phyloP scores from a whole-genome alignment of 2,888 invertebrate genomes.

The Drosophila paramelanica region DNA sequence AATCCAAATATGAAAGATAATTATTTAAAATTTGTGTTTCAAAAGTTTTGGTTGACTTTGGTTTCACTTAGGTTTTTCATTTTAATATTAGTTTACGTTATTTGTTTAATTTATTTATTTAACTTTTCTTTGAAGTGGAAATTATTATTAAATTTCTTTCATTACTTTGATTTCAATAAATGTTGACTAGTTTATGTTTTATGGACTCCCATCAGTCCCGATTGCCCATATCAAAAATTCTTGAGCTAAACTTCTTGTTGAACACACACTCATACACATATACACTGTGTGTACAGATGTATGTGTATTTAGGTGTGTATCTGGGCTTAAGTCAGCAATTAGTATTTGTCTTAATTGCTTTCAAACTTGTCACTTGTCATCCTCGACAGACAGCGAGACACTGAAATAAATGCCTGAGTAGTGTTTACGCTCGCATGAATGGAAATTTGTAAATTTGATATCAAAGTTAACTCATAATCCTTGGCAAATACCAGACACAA shows the following conservation, averaged over 20 bases:
- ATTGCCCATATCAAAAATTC: slow-evolving; percentile 15
- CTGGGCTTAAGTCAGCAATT: slow-evolving; percentile 50
- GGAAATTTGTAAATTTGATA: slow-evolving; percentile 59
- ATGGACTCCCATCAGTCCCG: background rate
- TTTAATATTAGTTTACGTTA: background rate
- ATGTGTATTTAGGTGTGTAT: slow-evolving; percentile 1
- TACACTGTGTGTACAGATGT: background rate
- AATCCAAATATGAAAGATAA: too few species aligned
- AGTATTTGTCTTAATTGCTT: slow-evolving; percentile 60
- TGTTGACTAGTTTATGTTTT: background rate
- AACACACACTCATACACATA: background rate
- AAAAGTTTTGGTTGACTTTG: too few species aligned
- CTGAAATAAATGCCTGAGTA: slow-evolving; percentile 40
- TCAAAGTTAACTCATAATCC: slow-evolving; percentile 63
- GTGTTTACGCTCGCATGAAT: slow-evolving; percentile 37
- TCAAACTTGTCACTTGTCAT: slow-evolving; percentile 52
- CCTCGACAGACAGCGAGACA: slow-evolving; percentile 22
- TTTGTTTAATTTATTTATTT: background rate
- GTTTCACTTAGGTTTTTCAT: too few species aligned
- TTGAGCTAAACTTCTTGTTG: slow-evolving; percentile 10
- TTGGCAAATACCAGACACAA: slow-evolving; percentile 26
- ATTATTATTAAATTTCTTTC: too few species aligned
- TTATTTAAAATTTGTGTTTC: background rate
- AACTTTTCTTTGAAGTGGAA: background rate
- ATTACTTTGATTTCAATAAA: background rate